A percentile compares a stretch with the other conserved stretches of the same genome.
Evolutionary conservation across 2,113 vertebrate genomes (phyloP).

Genomic region (Oryctolagus cuniculus): DNA sequence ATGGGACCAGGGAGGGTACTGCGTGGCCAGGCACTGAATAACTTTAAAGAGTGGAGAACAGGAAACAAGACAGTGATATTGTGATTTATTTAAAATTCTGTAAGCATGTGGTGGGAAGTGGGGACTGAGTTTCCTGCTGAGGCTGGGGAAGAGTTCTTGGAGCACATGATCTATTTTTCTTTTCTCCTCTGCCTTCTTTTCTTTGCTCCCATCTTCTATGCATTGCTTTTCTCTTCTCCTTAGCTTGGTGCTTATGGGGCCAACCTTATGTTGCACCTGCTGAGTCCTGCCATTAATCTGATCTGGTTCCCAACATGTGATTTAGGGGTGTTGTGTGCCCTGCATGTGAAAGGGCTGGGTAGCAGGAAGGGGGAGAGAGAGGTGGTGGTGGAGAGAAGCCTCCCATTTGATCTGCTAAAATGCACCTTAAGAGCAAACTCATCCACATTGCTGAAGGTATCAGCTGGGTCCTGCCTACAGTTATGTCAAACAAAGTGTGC

Average conservation of each 20-base stretch:
- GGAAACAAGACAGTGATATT: background rate
- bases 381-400: slow-evolving; percentile 55
- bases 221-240: slow-evolving; percentile 70
- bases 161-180: slow-evolving; percentile 75
- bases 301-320: slow-evolving; percentile 82
- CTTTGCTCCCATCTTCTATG: slow-evolving; percentile 69
- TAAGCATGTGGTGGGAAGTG: background rate
- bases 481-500: slow-evolving; percentile 93
- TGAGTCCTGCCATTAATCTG: slow-evolving; percentile 80
- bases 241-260: slow-evolving; percentile 83
- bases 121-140: slow-evolving; percentile 59
- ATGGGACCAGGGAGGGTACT: background rate
- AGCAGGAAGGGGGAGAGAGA: background rate
- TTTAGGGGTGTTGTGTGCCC: slow-evolving; percentile 81
- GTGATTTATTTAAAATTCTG: background rate
- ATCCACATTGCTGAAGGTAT: slow-evolving; percentile 89
- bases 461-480: slow-evolving; percentile 92
- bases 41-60: background rate
- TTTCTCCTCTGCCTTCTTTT: background rate
- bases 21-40: background rate
- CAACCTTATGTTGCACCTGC: slow-evolving; percentile 74
- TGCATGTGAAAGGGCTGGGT: background rate
- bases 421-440: slow-evolving; percentile 88
- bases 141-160: slow-evolving; percentile 74
- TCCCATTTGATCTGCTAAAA: slow-evolving; percentile 83